Percentiles rank a stretch among this genome's conserved stretches.
phyloP scores from a whole-genome alignment of 1,140 invertebrate genomes.

The Varroa destructor region DNA sequence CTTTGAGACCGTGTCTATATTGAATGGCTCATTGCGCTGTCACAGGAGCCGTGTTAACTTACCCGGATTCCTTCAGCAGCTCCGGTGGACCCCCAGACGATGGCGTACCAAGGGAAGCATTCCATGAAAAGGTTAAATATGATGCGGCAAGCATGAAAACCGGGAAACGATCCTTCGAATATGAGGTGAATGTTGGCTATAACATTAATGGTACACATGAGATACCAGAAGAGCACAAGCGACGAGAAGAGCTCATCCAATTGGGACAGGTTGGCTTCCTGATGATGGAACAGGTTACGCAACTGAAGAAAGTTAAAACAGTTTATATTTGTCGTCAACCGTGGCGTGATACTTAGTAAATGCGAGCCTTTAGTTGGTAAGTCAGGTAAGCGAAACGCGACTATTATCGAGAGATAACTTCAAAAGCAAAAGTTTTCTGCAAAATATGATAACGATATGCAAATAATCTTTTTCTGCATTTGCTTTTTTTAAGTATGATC shows the following conservation, averaged over 20 bases:
- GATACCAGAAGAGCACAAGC: slow-evolving; percentile 2
- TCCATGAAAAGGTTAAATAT: slow-evolving; percentile 24
- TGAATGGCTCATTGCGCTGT: too few species aligned
- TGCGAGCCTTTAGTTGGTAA: too few species aligned
- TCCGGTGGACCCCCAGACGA: slow-evolving; percentile 12
- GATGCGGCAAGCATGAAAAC: slow-evolving; percentile 1
- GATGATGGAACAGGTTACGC: slow-evolving; percentile 23
- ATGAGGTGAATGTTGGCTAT: slow-evolving; percentile 10
- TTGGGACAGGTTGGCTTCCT: slow-evolving; percentile 7
- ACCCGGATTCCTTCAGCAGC: slow-evolving; percentile 17
- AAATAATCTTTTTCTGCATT: too few species aligned
- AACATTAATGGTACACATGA: slow-evolving; percentile 23
- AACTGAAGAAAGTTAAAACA: neutral
- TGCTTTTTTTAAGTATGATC: too few species aligned
- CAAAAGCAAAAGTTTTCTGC: too few species aligned
- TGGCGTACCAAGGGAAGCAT: slow-evolving; percentile 15
- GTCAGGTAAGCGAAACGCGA: too few species aligned
- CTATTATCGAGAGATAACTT: too few species aligned
- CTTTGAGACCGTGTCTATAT: too few species aligned
- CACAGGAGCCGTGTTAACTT: neutral
- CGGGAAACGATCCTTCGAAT: slow-evolving; percentile 15
- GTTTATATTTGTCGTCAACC: too few species aligned
- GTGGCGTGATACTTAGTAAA: too few species aligned
- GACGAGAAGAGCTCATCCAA: slow-evolving; percentile 2
- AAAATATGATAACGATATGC: too few species aligned